Base-by-base conservation (phyloP, 2,113 vertebrate species). In the Toxostoma redivivum region DNA sequence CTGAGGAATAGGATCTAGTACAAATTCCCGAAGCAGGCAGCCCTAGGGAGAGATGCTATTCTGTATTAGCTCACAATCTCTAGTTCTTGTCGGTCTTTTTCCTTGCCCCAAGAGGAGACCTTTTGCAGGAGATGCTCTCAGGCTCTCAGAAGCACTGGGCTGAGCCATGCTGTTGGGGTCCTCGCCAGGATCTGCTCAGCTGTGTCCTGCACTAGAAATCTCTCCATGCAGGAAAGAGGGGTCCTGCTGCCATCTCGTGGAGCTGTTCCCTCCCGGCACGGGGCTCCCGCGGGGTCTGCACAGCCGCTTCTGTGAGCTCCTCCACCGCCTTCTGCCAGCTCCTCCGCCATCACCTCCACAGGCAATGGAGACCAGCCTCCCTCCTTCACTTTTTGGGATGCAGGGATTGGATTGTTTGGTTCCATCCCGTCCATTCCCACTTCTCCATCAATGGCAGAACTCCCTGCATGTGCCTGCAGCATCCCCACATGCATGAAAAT, bases 211-310 rank as follows among this genome's bases (percentile, higher is more conserved):
- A 8, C 15, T 0, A 7, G 64, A 2, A 9, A 21, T 23, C 16
- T 21, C 69, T 73, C 77, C 86, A 4, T 42, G 12, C 42, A 18
- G 87, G 65, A 81, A 70, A 38, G 69, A 88, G 60, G 48, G 84
- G n/a, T 5, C 70, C 96, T 96, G 95, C 95, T 96, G 96, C 95
- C 96, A 95, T 53, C 95, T 92, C 93, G 81, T 92, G 96, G 96
- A 88, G 5, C 64, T 3, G 54, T 15, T 82, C 61, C 71, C 16
- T 25, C 80, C 89, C 35, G 3, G 56, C 79, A 28, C 62, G 18
- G 53, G 14, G 61, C 53, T 60, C 69, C 83, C 23, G 53, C 44
- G 33, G 50, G 25, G 2, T 16, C 25, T 20, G 45, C 50, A 74
- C 35, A 15, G 62, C 42, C 42, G 18, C 37, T 21, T 3, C 25